Evolutionary conservation across 2,888 invertebrate genomes (phyloP).

Genomic region (Linnaemya vulpina): DNA sequence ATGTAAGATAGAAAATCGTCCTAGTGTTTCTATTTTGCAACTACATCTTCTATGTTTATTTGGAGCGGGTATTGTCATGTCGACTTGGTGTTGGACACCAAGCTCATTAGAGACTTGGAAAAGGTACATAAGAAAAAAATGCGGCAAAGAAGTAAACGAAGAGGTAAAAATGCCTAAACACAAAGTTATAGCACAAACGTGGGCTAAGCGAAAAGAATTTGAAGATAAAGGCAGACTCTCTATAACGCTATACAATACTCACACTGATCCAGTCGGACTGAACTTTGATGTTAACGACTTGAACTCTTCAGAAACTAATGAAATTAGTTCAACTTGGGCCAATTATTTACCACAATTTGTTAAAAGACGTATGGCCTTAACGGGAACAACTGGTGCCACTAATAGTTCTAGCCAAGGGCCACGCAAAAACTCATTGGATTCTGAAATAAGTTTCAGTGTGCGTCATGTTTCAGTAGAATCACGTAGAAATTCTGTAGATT

Average conservation of each 20-base stretch:
- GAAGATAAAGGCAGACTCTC: conserved; percentile 93
- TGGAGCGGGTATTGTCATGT: conserved; percentile 93
- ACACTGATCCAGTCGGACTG: conserved; percentile 95
- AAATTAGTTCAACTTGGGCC: conserved; percentile 95
- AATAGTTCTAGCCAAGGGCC: conserved; percentile 85
- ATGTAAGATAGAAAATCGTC: conserved; percentile 88
- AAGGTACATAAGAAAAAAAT: conserved; percentile 90
- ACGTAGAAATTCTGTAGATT: conserved; percentile 93
- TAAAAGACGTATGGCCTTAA: conserved; percentile 91
- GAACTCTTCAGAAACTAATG: conserved; percentile 90
- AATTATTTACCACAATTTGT: conserved; percentile 94
- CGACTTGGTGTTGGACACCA: conserved; percentile 96
- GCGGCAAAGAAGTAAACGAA: conserved; percentile 87
- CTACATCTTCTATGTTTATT: conserved; percentile 92
- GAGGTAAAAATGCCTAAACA: conserved; percentile 92
- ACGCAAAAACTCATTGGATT: conserved; percentile 86
- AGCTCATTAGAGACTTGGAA: conserved; percentile 94
- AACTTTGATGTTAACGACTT: conserved; percentile 86
- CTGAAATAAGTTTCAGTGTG: conserved; percentile 90
- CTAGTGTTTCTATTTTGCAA: conserved; percentile 92
- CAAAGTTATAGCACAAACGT: conserved; percentile 95
- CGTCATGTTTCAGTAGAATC: conserved; percentile 94
- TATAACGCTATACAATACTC: conserved; percentile 92
- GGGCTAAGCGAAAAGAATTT: conserved; percentile 92
- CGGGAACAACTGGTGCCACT: conserved; percentile 81